These are phyloP conservation scores for Crypturellus undulatus DNA, from an alignment of 2,113 vertebrate species.

Conservation along the genomic window DNA sequence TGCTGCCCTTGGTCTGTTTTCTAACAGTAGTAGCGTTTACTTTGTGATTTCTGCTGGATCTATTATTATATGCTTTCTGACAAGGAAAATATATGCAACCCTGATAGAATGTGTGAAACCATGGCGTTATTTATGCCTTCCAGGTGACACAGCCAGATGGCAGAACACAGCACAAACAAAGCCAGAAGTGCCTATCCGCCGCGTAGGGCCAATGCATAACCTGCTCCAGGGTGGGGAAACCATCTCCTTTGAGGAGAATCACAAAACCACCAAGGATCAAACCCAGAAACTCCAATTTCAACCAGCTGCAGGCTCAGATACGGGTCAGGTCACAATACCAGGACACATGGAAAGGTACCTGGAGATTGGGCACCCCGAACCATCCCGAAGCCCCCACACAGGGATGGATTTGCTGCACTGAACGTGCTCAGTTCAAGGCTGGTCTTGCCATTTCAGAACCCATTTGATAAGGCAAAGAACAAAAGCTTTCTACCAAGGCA, in stretches of 20 bases:
- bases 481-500: not conserved
- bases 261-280: not conserved
- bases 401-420: not conserved
- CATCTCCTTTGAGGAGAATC: not conserved
- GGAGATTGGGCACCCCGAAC: not conserved
- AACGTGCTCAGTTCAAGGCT: not conserved
- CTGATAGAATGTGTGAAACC: not conserved
- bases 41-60: not conserved
- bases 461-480: not conserved
- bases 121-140: constrained; percentile 53
- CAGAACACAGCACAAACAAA: not conserved
- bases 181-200: not conserved
- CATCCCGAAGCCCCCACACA: rapidly evolving
- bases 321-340: not conserved
- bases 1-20: not conserved
- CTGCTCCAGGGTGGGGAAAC: not conserved
- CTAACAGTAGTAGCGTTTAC: constrained; percentile 3
- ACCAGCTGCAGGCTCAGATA: not conserved
- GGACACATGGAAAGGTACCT: not conserved
- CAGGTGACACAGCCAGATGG: constrained; percentile 46
- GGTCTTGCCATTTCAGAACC: not conserved
- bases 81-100: not conserved
- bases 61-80: constrained; percentile 24
- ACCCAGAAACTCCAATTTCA: not conserved
- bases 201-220: not conserved